These are phyloP conservation scores for Caenorhabditis imperialis DNA, from an alignment of 2,888 invertebrate species.

Conservation along the genomic window DNA sequence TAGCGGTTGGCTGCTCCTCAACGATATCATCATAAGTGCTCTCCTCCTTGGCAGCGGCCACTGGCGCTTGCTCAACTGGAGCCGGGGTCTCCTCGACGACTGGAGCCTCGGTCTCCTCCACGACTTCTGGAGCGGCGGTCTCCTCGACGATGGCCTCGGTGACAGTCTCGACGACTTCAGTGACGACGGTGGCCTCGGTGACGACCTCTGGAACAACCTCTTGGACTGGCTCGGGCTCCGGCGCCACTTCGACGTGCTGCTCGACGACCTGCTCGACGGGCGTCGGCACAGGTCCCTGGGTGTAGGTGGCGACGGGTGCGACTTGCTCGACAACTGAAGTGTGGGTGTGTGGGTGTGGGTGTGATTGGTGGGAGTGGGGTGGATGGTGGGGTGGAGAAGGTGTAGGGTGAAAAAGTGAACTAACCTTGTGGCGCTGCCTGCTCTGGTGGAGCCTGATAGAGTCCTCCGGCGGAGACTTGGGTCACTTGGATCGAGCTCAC, in stretches of 20 bases:
- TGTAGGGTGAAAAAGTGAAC: slow-evolving; percentile 14
- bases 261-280: slow-evolving; percentile 41
- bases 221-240: slow-evolving; percentile 18
- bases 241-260: slow-evolving; percentile 14
- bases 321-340: slow-evolving; percentile 47
- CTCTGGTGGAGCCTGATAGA: slow-evolving; percentile 25
- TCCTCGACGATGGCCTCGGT: slow-evolving; percentile 16
- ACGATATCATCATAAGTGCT: slow-evolving; percentile 70
- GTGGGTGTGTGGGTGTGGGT: slow-evolving; percentile 17
- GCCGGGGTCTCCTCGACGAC: slow-evolving; percentile 27
- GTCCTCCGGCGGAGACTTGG: slow-evolving; percentile 36
- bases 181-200: slow-evolving; percentile 12
- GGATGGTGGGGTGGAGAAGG: slow-evolving; percentile 55
- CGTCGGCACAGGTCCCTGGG: slow-evolving; percentile 49
- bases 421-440: slow-evolving; percentile 42
- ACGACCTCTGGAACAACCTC: slow-evolving; percentile 36
- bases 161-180: slow-evolving; percentile 11
- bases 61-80: slow-evolving; percentile 32
- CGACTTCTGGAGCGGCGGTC: slow-evolving; percentile 34
- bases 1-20: slow-evolving; percentile 62
- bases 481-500: slow-evolving; percentile 51
- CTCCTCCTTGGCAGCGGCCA: slow-evolving; percentile 58
- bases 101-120: slow-evolving; percentile 21
- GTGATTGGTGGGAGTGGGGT: slow-evolving; percentile 34
- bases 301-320: slow-evolving; percentile 49